Evolutionary conservation across 2,113 vertebrate species (phyloP).

Genomic region (Sterrhoptilus dennistouni): DNA sequence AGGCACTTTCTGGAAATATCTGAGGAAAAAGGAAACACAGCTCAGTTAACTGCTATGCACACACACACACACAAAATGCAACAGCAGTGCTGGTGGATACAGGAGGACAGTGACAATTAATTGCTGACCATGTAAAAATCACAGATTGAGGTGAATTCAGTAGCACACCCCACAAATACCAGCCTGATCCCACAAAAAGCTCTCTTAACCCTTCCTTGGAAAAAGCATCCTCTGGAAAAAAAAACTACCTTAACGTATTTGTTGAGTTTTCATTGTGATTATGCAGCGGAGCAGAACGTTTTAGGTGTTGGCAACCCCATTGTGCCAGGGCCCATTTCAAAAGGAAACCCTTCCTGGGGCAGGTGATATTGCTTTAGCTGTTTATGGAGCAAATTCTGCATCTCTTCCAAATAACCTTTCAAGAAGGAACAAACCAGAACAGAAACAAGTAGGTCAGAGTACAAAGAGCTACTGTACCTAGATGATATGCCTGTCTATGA

Average conservation of each 20-base stretch:
- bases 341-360: not conserved
- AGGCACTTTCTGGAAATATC: slow-evolving; percentile 55
- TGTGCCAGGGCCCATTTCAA: not conserved
- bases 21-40: slow-evolving; percentile 12
- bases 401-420: slow-evolving; percentile 52
- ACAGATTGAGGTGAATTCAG: not conserved
- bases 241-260: not conserved
- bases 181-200: not conserved
- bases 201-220: not conserved
- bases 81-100: not conserved
- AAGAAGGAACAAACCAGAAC: slow-evolving; percentile 36
- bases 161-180: not conserved
- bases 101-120: not conserved
- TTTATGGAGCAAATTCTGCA: slow-evolving; percentile 11
- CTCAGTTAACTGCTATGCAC: not conserved
- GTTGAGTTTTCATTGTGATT: not conserved
- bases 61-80: not conserved
- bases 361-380: slow-evolving; percentile 1
- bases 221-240: not conserved
- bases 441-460: slow-evolving; percentile 69
- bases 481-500: slow-evolving; percentile 57
- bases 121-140: not conserved
- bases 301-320: not conserved
- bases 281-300: not conserved
- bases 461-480: slow-evolving; percentile 68